Evolutionary conservation across 2,113 vertebrate genomes (phyloP).

Genomic region (Trachemys scripta): DNA sequence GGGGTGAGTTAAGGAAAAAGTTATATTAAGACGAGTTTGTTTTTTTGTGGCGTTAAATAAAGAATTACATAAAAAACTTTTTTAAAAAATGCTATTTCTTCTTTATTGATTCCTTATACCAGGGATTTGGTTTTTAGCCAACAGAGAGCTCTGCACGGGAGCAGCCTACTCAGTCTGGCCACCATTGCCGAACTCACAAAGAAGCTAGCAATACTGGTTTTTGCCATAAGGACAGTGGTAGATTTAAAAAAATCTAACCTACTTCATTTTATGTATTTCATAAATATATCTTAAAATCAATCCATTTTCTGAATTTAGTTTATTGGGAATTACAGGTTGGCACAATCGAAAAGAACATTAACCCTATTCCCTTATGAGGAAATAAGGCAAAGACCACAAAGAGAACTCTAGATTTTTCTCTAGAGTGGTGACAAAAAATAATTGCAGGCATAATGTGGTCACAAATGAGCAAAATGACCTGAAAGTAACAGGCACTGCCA

Average conservation of each 20-base stretch:
- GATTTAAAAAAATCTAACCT: too few species aligned
- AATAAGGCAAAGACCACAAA: slow-evolving; percentile 62
- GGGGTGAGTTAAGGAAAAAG: neutral
- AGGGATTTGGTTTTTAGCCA: too few species aligned
- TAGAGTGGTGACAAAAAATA: slow-evolving; percentile 69
- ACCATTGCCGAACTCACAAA: too few species aligned
- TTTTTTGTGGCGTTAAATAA: slow-evolving; percentile 22
- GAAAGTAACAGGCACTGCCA: neutral
- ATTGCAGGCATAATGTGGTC: slow-evolving; percentile 65
- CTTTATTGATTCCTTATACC: neutral
- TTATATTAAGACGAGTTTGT: slow-evolving; percentile 37
- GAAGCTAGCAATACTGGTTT: too few species aligned
- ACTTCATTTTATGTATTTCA: too few species aligned
- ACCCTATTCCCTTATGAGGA: slow-evolving; percentile 68
- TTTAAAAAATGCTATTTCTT: neutral
- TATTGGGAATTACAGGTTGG: too few species aligned
- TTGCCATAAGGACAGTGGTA: too few species aligned
- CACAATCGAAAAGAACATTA: neutral
- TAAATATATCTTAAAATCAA: too few species aligned
- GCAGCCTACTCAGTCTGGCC: too few species aligned
- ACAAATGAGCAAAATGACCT: slow-evolving; percentile 55
- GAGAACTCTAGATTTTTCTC: slow-evolving; percentile 66
- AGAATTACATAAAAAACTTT: slow-evolving; percentile 18
- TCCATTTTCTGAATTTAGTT: too few species aligned
- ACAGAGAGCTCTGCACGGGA: too few species aligned